Evolutionary conservation across 2,797 vertebrate species (phyloP).

Genomic region (Pangasius mekongensis): DNA sequence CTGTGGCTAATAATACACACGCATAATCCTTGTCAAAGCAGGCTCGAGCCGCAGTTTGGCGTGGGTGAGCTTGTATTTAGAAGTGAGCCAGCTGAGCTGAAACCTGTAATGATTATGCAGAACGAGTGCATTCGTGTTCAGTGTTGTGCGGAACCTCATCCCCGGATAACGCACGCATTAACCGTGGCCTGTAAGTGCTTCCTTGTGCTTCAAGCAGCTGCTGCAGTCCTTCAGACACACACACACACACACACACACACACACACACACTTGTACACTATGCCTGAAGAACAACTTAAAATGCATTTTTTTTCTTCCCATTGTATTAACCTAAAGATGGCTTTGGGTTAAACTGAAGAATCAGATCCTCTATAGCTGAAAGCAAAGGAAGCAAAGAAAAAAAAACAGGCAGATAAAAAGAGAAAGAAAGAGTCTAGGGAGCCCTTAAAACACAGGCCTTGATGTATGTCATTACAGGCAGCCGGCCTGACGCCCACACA

Average conservation of each 20-base stretch:
- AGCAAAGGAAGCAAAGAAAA: slow-evolving; percentile 38
- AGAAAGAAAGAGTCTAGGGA: slow-evolving; percentile 30
- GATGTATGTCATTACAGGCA: slow-evolving; percentile 49
- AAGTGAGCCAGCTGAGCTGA: slow-evolving; percentile 20
- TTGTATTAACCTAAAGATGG: slow-evolving; percentile 46
- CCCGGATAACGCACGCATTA: slow-evolving; percentile 47
- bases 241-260: slow-evolving; percentile 1
- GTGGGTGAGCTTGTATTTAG: slow-evolving; percentile 24
- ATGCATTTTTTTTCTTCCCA: slow-evolving; percentile 32
- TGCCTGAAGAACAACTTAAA: slow-evolving; percentile 24
- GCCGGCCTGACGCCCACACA: slow-evolving; percentile 45
- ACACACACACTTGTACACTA: neutral
- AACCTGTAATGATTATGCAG: slow-evolving; percentile 42
- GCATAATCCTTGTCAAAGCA: neutral
- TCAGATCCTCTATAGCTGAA: slow-evolving; percentile 25
- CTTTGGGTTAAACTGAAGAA: slow-evolving; percentile 43
- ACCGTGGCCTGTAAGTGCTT: slow-evolving; percentile 50
- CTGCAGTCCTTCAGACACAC: slow-evolving; percentile 22
- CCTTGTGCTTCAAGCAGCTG: slow-evolving; percentile 49
- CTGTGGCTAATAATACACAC: neutral
- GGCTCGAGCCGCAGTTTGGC: slow-evolving; percentile 1
- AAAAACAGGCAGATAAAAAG: slow-evolving; percentile 45
- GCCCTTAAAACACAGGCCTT: slow-evolving; percentile 41
- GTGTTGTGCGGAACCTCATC: slow-evolving; percentile 44
- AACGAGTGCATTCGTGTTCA: slow-evolving; percentile 21